Evolutionary conservation across 2,113 vertebrate genomes (phyloP), one percentile per base, ranked within the genome.

Genomic region (Pluvianellus socialis): DNA sequence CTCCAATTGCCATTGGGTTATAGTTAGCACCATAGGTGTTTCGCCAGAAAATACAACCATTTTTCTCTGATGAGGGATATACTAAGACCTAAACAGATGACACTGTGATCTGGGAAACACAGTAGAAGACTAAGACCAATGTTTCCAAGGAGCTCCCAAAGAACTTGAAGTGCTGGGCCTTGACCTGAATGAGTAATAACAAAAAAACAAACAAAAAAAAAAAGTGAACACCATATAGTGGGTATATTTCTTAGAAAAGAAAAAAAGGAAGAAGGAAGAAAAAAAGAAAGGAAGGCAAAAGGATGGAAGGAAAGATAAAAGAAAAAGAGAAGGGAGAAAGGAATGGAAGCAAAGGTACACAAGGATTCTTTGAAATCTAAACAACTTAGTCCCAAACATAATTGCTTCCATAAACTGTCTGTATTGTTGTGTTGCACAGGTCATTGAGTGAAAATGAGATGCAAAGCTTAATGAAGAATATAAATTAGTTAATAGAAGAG

Each of bases 31-130:
- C 87, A 70, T 68, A 91, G 92, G 84, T 96, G 81, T 96, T 96
- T 95, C 7, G 71, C 84, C 91, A 96, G 87, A 95, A 95, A 96
- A 95, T 88, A 91, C 62, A 97, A 53, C 84, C 62, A 66, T 96
- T 96, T 96, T 95, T 91, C 70, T 81, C 80, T 94, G 44, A 72
- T 91, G 77, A 88, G 58, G 71, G 71, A 79, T 87, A 75, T 61
- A 14, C 66, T 90, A 95, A 92, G 86, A 79, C 61, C 89, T 77
- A 61, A 89, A 81, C 52, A 91, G 91, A 95, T 79, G 93, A 89
- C 89, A 96, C 73, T 81, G 30, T 88, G 87, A 72, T 82, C 70
- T 88, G 77, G 66, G 53, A 93, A 82, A 86, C 49, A 61, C 33
- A 82, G 56, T 59, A 81, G 56, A 94, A 90, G 77, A 63, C 56